Percentiles rank a stretch among this genome's conserved stretches.
These are phyloP conservation scores for Pseudonaja textilis DNA, from an alignment of 2,113 vertebrate species.

Conservation along the genomic window DNA sequence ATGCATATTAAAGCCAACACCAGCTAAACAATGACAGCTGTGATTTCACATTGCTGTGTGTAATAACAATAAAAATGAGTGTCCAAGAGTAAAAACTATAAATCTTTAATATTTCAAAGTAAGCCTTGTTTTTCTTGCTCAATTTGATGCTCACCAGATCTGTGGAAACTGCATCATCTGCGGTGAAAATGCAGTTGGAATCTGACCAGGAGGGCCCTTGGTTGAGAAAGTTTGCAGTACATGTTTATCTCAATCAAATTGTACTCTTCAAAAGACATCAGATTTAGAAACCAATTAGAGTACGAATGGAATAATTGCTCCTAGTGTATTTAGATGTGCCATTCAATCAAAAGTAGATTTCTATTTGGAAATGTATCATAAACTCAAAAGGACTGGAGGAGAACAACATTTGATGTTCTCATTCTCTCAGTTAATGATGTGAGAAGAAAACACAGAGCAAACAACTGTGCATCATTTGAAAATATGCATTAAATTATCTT, in stretches of 20 bases:
- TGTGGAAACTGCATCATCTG: background rate
- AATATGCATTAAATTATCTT: conserved; percentile 13
- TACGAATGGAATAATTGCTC: background rate
- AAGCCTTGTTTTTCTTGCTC: background rate
- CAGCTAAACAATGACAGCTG: background rate
- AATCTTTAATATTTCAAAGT: background rate
- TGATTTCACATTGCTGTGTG: background rate
- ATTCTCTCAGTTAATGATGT: conserved; percentile 39
- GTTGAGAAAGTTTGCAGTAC: background rate
- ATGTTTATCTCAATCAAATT: background rate
- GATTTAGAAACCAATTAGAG: background rate
- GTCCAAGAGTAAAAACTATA: background rate
- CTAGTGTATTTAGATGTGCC: conserved; percentile 5
- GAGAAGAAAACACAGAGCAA: conserved; percentile 45
- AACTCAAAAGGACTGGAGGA: conserved; percentile 11
- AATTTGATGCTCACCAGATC: background rate
- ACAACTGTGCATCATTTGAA: conserved; percentile 33
- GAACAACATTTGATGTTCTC: background rate
- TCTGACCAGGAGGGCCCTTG: background rate
- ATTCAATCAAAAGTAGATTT: conserved; percentile 18
- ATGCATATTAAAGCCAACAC: background rate
- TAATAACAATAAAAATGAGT: background rate
- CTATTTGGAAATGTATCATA: conserved; percentile 14
- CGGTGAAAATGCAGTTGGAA: background rate
- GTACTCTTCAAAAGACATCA: background rate